Evolutionary conservation across 1,140 invertebrate genomes (phyloP).

Genomic region (Drosophila nikananu): DNA sequence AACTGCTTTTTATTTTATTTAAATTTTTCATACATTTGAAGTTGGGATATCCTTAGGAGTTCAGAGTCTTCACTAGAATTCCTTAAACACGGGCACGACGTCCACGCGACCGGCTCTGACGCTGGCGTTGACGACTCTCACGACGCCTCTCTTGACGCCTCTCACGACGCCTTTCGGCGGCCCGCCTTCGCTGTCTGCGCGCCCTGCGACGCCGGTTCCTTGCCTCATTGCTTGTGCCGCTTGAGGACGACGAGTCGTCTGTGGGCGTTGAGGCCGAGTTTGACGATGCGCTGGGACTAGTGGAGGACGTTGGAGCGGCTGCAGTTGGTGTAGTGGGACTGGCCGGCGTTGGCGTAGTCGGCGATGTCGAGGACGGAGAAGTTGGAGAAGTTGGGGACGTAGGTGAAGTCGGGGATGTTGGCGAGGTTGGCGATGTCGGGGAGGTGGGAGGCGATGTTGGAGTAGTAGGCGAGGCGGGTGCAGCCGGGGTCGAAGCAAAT

Average conservation of each 20-base stretch:
- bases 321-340: neutral
- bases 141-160: neutral
- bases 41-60: neutral
- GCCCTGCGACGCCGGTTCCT: neutral
- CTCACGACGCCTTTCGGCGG: neutral
- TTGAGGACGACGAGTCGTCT: neutral
- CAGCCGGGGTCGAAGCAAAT: neutral
- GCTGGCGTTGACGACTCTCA: neutral
- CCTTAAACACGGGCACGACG: neutral
- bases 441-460: neutral
- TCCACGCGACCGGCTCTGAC: neutral
- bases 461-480: neutral
- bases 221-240: neutral
- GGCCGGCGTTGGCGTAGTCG: neutral
- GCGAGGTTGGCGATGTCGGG: neutral
- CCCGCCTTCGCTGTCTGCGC: neutral
- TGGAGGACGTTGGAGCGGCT: neutral
- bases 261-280: neutral
- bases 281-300: neutral
- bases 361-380: neutral
- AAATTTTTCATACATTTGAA: neutral
- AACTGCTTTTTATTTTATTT: neutral
- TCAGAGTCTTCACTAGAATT: neutral
- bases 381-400: neutral
- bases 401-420: neutral